Conservation (phyloP, 1,140 invertebrate species). For the Piezodorus guildinii region DNA sequence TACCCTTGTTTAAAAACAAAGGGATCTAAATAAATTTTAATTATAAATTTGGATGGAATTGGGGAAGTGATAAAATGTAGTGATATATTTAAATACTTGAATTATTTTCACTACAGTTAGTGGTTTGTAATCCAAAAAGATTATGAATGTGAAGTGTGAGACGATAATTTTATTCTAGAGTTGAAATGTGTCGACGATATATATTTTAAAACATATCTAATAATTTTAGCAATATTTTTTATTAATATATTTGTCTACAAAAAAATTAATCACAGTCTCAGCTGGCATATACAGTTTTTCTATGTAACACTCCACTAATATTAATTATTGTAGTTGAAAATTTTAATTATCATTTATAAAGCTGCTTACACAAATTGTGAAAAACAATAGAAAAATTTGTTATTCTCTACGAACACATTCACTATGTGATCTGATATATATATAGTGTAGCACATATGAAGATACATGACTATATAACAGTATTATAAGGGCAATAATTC, state of each 20-base stretch:
- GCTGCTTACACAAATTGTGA: neutral
- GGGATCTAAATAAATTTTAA: too few relatives aligned
- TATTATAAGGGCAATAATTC: neutral
- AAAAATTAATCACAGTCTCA: constrained; percentile 8
- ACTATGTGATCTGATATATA: neutral
- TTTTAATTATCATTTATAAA: neutral
- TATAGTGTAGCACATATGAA: neutral
- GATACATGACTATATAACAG: constrained; percentile 2
- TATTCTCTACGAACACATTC: constrained; percentile 5
- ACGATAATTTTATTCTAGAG: too few relatives aligned
- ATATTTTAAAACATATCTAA: neutral
- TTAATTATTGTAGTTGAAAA: neutral
- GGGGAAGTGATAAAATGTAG: too few relatives aligned
- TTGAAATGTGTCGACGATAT: too few relatives aligned
- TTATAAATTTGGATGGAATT: too few relatives aligned
- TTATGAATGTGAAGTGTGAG: too few relatives aligned
- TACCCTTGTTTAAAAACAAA: too few relatives aligned
- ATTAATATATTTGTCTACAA: constrained; percentile 1
- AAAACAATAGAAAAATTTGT: neutral
- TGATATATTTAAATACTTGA: too few relatives aligned
- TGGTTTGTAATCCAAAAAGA: too few relatives aligned
- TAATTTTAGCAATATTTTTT: constrained; percentile 4
- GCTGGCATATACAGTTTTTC: neutral
- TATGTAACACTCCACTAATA: neutral
- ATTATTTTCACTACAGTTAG: too few relatives aligned